Conservation (phyloP, 37 sponge, comb jelly and placozoan species). For the Agelas oroides region DNA sequence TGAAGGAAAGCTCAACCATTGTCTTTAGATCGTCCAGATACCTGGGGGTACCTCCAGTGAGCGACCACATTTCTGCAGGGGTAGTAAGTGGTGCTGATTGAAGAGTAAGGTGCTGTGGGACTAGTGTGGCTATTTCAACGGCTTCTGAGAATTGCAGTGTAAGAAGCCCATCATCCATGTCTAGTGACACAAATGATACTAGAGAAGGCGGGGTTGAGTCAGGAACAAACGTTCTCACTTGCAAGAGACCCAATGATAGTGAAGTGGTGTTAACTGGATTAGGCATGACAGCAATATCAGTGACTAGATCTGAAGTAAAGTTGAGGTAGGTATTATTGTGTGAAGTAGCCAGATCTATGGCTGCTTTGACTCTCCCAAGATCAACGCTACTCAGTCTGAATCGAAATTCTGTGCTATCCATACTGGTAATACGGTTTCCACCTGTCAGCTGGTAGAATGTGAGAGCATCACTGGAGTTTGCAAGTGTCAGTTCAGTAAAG, state of each 20-base stretch:
- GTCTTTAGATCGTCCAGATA: slow-evolving; percentile 56
- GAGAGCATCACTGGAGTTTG: slow-evolving; percentile 37
- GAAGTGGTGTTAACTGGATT: slow-evolving; percentile 39
- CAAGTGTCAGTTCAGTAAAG: slow-evolving; percentile 58
- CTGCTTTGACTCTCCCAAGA: slow-evolving; percentile 77
- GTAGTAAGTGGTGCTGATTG: not conserved
- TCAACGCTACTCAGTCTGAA: slow-evolving; percentile 66
- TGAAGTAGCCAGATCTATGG: slow-evolving; percentile 58
- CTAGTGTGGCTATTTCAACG: slow-evolving; percentile 45
- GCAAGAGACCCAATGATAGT: slow-evolving; percentile 32
- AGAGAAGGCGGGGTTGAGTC: slow-evolving; percentile 60
- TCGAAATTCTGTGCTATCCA: slow-evolving; percentile 40
- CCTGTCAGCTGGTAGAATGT: slow-evolving; percentile 63
- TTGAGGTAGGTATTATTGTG: slow-evolving; percentile 71
- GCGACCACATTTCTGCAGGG: slow-evolving; percentile 5
- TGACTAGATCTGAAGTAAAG: slow-evolving; percentile 62
- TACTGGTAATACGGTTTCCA: slow-evolving; percentile 33
- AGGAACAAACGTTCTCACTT: slow-evolving; percentile 38
- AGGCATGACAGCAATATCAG: slow-evolving; percentile 54
- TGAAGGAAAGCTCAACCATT: slow-evolving; percentile 41
- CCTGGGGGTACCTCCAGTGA: slow-evolving; percentile 65
- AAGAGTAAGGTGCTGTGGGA: slow-evolving; percentile 1
- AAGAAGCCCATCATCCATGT: slow-evolving; percentile 69
- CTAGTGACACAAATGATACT: slow-evolving; percentile 41
- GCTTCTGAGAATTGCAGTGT: slow-evolving; percentile 80